These are phyloP conservation scores for Danio rerio DNA, from an alignment of 2,113 vertebrate genomes.

Conservation along the genomic window DNA sequence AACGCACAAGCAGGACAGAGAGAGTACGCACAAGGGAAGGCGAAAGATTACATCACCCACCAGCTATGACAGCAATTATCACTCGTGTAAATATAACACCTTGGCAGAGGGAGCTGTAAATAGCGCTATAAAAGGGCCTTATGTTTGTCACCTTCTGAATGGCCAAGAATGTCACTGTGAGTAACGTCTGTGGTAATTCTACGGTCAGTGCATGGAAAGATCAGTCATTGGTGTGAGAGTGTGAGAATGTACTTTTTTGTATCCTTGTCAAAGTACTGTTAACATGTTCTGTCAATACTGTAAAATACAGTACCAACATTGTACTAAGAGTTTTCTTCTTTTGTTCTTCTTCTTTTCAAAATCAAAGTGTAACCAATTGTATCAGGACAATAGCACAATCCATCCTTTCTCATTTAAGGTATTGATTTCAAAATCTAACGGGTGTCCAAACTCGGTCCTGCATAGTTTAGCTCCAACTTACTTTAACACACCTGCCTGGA, in stretches of 20 bases:
- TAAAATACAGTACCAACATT: constrained; percentile 7
- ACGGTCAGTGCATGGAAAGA: constrained; percentile 38
- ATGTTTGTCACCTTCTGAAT: constrained; percentile 43
- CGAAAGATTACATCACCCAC: constrained; percentile 34
- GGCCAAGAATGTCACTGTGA: constrained; percentile 45
- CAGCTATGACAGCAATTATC: constrained; percentile 37
- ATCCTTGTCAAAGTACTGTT: constrained; percentile 32
- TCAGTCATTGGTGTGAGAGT: background rate
- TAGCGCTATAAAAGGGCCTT: constrained; percentile 35
- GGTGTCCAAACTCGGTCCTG: too few species aligned
- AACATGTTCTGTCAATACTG: background rate
- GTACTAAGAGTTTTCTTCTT: background rate
- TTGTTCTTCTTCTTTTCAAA: constrained; percentile 4
- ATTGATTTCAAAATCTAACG: background rate
- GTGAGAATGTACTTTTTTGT: constrained; percentile 41
- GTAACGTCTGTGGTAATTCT: constrained; percentile 43
- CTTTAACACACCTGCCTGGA: too few species aligned
- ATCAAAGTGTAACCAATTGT: background rate
- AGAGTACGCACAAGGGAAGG: constrained; percentile 8
- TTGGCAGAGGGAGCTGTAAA: constrained; percentile 55
- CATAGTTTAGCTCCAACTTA: too few species aligned
- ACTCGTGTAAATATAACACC: constrained; percentile 50
- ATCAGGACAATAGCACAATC: background rate
- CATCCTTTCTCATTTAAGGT: background rate
- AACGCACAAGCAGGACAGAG: constrained; percentile 24